Evolutionary conservation across 1,140 invertebrate genomes (phyloP).

Genomic region (Pentalonia nigronervosa): DNA sequence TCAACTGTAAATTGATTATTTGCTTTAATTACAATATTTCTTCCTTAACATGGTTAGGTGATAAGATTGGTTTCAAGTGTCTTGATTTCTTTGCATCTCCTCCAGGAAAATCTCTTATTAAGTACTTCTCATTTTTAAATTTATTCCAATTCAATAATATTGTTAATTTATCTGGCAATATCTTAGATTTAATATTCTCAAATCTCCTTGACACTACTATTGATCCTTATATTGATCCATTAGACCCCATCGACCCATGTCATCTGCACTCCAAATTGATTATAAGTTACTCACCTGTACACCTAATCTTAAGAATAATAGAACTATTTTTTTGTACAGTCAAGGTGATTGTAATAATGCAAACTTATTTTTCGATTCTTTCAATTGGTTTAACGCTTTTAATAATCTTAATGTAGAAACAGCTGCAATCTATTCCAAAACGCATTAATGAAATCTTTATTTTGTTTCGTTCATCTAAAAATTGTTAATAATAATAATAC

Average conservation of each 20-base stretch:
- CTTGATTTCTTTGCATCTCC: background rate
- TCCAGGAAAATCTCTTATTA: background rate
- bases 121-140: background rate
- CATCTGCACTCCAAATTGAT: background rate
- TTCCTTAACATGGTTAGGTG: background rate
- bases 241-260: background rate
- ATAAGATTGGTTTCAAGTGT: background rate
- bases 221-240: background rate
- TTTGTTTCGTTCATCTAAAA: background rate
- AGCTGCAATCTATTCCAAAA: background rate
- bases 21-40: background rate
- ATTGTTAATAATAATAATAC: background rate
- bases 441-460: background rate
- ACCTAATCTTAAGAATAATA: background rate
- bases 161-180: background rate
- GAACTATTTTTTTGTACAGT: background rate
- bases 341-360: background rate
- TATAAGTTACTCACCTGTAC: background rate
- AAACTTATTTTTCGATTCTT: background rate
- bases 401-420: constrained; percentile 9
- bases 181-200: background rate
- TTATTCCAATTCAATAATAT: background rate
- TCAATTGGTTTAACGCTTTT: background rate
- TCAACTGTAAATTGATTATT: background rate
- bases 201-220: background rate